Evolutionary conservation across 1,140 invertebrate species (phyloP).

Genomic region (Sycophaga agraensis): DNA sequence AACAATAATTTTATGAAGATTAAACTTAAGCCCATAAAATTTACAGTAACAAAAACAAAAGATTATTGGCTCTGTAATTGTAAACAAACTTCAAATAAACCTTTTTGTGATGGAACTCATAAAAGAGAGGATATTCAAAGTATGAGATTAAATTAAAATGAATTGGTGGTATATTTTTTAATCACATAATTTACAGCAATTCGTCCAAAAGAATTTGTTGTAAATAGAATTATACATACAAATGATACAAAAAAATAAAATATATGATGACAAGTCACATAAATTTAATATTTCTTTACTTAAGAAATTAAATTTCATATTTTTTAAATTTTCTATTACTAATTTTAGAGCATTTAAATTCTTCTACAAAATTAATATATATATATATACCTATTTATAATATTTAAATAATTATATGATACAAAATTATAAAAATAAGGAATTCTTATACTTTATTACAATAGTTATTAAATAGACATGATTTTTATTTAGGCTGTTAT

Average conservation of each 20-base stretch:
- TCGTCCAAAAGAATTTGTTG: constrained; percentile 21
- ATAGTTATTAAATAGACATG: too few species aligned
- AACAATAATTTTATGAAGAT: constrained; percentile 74
- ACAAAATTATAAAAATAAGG: too few species aligned
- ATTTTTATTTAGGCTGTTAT: too few species aligned
- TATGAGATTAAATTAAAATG: not conserved
- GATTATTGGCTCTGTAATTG: constrained; percentile 98
- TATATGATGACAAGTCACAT: constrained; percentile 1
- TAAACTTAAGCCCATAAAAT: constrained; percentile 74
- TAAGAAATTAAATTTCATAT: too few species aligned
- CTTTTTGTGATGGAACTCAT: constrained; percentile 98
- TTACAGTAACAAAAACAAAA: constrained; percentile 83
- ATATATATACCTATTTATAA: too few species aligned
- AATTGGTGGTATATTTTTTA: constrained; percentile 27
- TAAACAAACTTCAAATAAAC: constrained; percentile 91
- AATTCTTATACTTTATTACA: too few species aligned
- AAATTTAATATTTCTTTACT: not conserved
- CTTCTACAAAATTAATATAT: too few species aligned
- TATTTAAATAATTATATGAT: too few species aligned
- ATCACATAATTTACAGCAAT: constrained; percentile 31
- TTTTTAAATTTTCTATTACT: too few species aligned
- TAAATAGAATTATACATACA: constrained; percentile 20
- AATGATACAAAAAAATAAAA: constrained; percentile 3
- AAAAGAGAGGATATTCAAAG: constrained; percentile 59
- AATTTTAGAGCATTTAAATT: too few species aligned